Conservation (phyloP, 1,140 invertebrate species). For the Apis cerana region DNA sequence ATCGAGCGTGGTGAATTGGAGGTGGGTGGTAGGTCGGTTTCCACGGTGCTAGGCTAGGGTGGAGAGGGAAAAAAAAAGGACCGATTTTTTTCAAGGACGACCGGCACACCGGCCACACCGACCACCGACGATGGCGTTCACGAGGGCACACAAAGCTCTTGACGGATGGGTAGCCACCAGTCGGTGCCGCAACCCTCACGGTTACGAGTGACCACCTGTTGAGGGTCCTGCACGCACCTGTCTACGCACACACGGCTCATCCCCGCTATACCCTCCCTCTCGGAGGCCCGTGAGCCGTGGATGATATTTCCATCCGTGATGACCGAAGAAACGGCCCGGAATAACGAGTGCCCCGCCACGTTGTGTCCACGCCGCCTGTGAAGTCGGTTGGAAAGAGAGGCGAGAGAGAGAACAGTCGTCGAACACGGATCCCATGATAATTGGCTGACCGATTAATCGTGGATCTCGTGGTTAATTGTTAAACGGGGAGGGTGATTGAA, state of each 20-base stretch:
- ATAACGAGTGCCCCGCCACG: slow-evolving; percentile 49
- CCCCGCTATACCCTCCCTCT: slow-evolving; percentile 33
- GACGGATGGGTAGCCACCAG: slow-evolving; percentile 79
- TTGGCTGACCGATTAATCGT: not conserved
- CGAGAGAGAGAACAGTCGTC: not conserved
- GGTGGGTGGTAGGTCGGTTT: slow-evolving; percentile 39
- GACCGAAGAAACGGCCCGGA: slow-evolving; percentile 59
- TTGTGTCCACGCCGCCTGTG: slow-evolving; percentile 23
- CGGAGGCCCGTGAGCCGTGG: slow-evolving; percentile 17
- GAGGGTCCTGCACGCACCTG: slow-evolving; percentile 76
- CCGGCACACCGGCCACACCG: slow-evolving; percentile 64
- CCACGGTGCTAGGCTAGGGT: slow-evolving; percentile 25
- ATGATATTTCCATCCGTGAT: slow-evolving; percentile 59
- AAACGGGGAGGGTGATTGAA: not conserved
- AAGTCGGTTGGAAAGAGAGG: slow-evolving; percentile 26
- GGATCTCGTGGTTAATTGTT: not conserved
- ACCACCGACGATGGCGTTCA: slow-evolving; percentile 62
- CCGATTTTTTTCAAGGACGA: slow-evolving; percentile 70
- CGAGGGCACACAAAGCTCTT: slow-evolving; percentile 78
- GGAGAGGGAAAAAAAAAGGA: slow-evolving; percentile 62
- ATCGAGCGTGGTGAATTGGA: slow-evolving; percentile 34
- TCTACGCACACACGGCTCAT: slow-evolving; percentile 71
- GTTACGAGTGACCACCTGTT: slow-evolving; percentile 80
- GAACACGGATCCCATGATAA: not conserved
- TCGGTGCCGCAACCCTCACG: slow-evolving; percentile 70